Percentiles rank a stretch among this genome's conserved stretches.
These are phyloP conservation scores for Chaunax sp. DNA, from an alignment of 2,797 vertebrate genomes.

Conservation along the genomic window DNA sequence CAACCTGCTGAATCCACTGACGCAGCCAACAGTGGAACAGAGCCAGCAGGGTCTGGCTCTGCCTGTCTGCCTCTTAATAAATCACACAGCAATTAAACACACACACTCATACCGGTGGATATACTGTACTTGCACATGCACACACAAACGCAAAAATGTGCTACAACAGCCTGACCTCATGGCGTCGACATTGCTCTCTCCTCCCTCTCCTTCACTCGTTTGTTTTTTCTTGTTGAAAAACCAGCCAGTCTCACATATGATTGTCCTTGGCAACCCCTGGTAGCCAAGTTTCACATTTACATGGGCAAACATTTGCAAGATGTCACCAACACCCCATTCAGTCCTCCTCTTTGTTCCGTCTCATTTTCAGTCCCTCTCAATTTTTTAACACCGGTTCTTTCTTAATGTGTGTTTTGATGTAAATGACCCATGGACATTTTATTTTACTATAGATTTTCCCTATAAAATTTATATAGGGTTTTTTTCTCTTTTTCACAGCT, in stretches of 20 bases:
- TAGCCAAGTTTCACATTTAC: conserved; percentile 56
- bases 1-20: conserved; percentile 44
- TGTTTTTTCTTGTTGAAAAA: conserved; percentile 19
- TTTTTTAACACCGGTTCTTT: conserved; percentile 16
- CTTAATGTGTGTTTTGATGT: conserved; percentile 17
- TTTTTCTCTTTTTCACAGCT: conserved; percentile 82
- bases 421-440: conserved; percentile 15
- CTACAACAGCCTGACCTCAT: neutral
- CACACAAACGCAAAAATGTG: neutral
- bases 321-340: conserved; percentile 29
- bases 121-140: neutral
- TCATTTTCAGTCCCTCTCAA: conserved; percentile 10
- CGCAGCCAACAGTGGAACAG: conserved; percentile 48
- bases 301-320: neutral
- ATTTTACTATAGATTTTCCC: conserved; percentile 6
- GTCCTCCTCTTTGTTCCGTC: conserved; percentile 26
- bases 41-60: conserved; percentile 37
- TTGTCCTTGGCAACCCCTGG: conserved; percentile 4
- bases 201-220: conserved; percentile 6
- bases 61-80: conserved; percentile 48
- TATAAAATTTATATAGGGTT: neutral
- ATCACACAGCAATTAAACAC: conserved; percentile 59
- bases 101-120: conserved; percentile 23
- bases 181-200: conserved; percentile 8
- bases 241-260: neutral